A percentile compares a stretch with the other conserved stretches of the same genome.
phyloP scores from a whole-genome alignment of 2,797 vertebrate species.

The Nannoperca obscura region DNA sequence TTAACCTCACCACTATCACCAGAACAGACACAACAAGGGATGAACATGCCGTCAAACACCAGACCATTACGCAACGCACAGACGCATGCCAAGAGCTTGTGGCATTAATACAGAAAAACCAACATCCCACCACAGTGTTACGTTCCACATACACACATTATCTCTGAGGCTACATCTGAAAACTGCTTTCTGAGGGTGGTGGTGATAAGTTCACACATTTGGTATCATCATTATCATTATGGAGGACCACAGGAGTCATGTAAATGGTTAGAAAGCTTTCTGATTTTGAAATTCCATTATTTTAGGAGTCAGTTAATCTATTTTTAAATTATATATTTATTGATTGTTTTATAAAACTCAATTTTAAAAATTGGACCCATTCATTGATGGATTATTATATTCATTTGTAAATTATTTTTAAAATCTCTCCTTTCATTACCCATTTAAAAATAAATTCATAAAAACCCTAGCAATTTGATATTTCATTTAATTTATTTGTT shows the following conservation, averaged over 20 bases:
- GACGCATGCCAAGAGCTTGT: conserved; percentile 10
- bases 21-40: conserved; percentile 39
- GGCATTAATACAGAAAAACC: conserved; percentile 29
- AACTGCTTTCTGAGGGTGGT: neutral
- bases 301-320: neutral
- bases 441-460: neutral
- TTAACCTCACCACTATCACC: neutral
- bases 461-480: neutral
- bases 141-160: conserved; percentile 36
- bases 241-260: neutral
- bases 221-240: neutral
- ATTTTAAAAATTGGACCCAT: neutral
- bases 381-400: neutral
- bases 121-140: conserved; percentile 16
- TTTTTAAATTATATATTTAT: neutral
- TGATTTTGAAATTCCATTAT: neutral
- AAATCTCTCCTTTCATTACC: neutral
- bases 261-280: accelerated
- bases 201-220: neutral
- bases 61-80: conserved; percentile 21
- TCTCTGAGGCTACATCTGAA: conserved; percentile 8
- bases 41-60: neutral
- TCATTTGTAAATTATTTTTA: neutral
- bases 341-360: neutral
- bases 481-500: neutral